Percentiles rank a stretch among this genome's conserved stretches.
These are phyloP conservation scores for Rhinoraja longicauda DNA, from an alignment of 2,797 vertebrate genomes.

Conservation along the genomic window DNA sequence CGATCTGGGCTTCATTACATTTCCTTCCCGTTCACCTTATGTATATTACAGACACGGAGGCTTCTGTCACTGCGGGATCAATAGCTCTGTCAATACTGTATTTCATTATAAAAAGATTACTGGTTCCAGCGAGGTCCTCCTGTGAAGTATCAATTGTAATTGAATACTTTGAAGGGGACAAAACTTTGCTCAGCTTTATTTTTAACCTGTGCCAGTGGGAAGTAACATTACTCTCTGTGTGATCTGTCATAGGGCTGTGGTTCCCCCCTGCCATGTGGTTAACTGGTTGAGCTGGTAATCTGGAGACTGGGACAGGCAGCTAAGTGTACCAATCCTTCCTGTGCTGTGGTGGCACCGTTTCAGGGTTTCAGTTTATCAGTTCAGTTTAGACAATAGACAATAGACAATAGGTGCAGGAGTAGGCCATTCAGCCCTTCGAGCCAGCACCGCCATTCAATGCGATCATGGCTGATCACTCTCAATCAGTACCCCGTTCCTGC, in stretches of 20 bases:
- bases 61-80: background rate
- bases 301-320: too few species aligned
- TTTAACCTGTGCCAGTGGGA: background rate
- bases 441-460: too few species aligned
- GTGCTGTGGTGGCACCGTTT: too few species aligned
- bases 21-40: background rate
- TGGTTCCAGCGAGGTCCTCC: background rate
- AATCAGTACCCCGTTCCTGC: too few species aligned
- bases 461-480: too few species aligned
- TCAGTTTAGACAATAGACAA: too few species aligned
- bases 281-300: too few species aligned
- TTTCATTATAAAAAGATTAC: slow-evolving; percentile 9
- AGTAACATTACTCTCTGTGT: background rate
- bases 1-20: background rate
- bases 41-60: background rate
- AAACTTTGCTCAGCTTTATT: background rate
- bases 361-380: too few species aligned
- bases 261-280: background rate
- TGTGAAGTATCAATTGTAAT: background rate
- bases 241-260: background rate
- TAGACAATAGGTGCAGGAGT: too few species aligned
- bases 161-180: background rate
- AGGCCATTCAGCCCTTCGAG: too few species aligned
- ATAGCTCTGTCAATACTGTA: background rate
- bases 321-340: too few species aligned